Base-by-base conservation (phyloP, 35 echinoderm and acorn worm genomes). In the Anneissia japonica region DNA sequence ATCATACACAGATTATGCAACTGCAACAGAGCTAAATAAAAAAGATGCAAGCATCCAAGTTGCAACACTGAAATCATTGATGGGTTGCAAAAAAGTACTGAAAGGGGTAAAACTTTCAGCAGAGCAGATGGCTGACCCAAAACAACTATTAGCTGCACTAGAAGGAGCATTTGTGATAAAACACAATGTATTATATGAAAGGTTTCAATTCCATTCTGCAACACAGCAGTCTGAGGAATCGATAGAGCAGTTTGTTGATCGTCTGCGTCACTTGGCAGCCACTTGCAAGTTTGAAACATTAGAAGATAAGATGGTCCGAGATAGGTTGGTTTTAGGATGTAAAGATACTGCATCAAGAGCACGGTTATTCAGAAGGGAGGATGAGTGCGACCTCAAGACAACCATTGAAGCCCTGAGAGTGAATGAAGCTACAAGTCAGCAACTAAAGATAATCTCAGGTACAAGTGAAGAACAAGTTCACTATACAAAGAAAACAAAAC, bases 351-450 rank as follows among this genome's bases (percentile, higher is more conserved):
- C 34, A 37, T 55, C 84, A 30, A 86, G 84, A 75, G 72, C 84
- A 76, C 74, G 84, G 39, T 31, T 86, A 31, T 86, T 75, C 35
- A 12, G 84, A 23, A n/a, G n/a, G n/a, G 46, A 86, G 76, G 84
- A 86, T 6, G 84, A 37, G 13, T 36, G 29, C n/a, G n/a, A n/a
- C n/a, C n/a, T 43, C 29, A 85, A 85, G 32, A 85, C 31, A 34
- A 72, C 83, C 43, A 46, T 34, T 74, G 84, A 86, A 9, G 46
- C 35, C 4, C 74, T 86, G 4, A 76, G 73, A 31, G 46, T 86
- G 5, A 78, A 75, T 86, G 84, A 86, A 78, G 64, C 84, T 16
- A 86, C 84, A 40, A 37, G 4, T 32, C 84, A 86, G 19, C 84
- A 86, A 29, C 33, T 86, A 3, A 86, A 86, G 29, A 32, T 39